Conservation (phyloP, 2,113 vertebrate genomes). For the Eonycteris spelaea region DNA sequence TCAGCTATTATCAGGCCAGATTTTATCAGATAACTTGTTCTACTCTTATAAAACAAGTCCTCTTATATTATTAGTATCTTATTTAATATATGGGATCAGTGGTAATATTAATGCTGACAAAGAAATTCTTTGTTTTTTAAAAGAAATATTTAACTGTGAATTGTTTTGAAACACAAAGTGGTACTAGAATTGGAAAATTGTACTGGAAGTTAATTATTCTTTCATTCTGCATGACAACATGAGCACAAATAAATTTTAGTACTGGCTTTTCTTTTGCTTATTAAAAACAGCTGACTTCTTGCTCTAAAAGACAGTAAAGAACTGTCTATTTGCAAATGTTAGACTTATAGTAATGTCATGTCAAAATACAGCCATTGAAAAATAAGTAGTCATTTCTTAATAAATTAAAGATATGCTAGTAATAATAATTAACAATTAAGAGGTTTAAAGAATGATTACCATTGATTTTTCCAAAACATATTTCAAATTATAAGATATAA, state of each 20-base stretch:
- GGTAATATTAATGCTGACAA: not conserved
- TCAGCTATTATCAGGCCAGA: not conserved
- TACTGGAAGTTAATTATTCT: not conserved
- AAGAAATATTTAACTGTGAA: not conserved
- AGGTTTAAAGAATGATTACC: not conserved
- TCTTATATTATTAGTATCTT: not conserved
- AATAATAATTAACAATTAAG: not conserved
- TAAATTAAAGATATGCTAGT: not conserved
- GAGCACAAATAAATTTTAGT: not conserved
- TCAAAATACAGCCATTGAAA: not conserved
- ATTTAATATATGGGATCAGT: not conserved
- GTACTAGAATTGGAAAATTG: not conserved
- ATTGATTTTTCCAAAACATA: conserved; percentile 18
- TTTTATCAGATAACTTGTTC: not conserved
- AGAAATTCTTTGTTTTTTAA: not conserved
- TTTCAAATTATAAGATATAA: not conserved
- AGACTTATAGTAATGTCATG: not conserved
- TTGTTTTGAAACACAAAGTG: conserved; percentile 2
- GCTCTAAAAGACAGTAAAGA: not conserved
- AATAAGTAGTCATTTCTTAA: not conserved
- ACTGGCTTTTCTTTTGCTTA: not conserved
- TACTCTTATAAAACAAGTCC: not conserved
- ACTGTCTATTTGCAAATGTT: not conserved
- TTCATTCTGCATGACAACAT: not conserved
- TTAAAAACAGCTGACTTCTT: not conserved